These are phyloP conservation scores for Reticulitermes speratus DNA, from an alignment of 1,140 invertebrate genomes.

Conservation along the genomic window DNA sequence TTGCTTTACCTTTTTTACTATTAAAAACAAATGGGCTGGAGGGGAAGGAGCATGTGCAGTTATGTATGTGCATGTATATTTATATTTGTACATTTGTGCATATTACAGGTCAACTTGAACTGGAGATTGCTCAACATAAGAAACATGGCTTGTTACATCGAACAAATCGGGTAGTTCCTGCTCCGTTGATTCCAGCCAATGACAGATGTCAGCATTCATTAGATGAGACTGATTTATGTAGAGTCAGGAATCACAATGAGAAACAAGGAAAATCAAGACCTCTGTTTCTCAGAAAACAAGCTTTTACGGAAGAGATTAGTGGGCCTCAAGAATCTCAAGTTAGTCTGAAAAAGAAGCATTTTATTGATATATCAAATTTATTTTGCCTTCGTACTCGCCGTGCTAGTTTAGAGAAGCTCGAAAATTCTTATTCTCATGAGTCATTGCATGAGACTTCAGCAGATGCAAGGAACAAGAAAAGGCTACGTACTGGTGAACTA, in stretches of 20 bases:
- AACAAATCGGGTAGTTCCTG: slow-evolving; percentile 24
- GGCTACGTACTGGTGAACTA: background rate
- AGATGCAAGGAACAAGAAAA: background rate
- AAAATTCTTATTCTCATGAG: too few species aligned
- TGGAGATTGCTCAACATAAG: background rate
- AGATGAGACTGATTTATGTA: background rate
- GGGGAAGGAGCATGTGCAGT: too few species aligned
- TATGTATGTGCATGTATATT: too few species aligned
- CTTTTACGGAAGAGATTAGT: background rate
- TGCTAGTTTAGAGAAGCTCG: background rate
- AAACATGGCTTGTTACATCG: background rate
- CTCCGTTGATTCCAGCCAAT: background rate
- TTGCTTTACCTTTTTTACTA: too few species aligned
- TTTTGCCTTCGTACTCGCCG: background rate
- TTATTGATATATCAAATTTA: background rate
- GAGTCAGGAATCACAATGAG: background rate
- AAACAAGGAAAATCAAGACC: background rate
- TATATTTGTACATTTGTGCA: background rate
- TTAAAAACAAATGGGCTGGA: too few species aligned
- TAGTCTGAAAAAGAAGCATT: background rate
- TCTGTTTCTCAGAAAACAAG: background rate
- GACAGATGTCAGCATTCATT: background rate
- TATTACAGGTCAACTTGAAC: slow-evolving; percentile 29
- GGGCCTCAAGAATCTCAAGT: background rate
- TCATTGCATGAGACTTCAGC: background rate